Conservation (phyloP, 2,113 vertebrate genomes). For the Chionis minor region DNA sequence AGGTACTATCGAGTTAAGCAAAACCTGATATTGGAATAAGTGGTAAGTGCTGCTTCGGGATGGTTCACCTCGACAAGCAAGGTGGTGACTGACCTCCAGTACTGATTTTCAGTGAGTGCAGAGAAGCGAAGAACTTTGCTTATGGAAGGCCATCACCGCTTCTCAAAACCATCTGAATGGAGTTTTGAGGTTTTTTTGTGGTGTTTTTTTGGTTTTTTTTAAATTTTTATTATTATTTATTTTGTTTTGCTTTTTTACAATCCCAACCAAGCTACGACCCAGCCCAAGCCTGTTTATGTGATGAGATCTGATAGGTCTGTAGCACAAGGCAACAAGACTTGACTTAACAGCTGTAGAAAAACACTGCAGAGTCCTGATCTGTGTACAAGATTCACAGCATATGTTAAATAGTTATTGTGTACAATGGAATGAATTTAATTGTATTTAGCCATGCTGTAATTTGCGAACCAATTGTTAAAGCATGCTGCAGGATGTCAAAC, state of each 20-base stretch:
- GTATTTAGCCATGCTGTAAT: conserved; percentile 65
- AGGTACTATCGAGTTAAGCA: not conserved
- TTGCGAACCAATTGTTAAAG: conserved; percentile 68
- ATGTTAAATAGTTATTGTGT: conserved; percentile 69
- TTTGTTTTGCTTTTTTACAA: not conserved
- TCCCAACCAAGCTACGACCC: conserved; percentile 6
- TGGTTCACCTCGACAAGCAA: not conserved
- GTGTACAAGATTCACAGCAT: conserved; percentile 55
- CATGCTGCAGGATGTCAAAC: conserved; percentile 72
- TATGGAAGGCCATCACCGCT: not conserved
- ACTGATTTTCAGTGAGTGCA: not conserved
- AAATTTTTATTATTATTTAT: not conserved
- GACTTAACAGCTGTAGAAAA: conserved; percentile 46
- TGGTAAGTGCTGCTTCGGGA: not conserved
- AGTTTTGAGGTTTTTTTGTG: not conserved
- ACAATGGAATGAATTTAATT: conserved; percentile 66
- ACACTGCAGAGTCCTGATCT: conserved; percentile 17
- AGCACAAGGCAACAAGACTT: conserved; percentile 12
- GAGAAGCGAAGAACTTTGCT: not conserved
- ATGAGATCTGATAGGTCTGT: not conserved
- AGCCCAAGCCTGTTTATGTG: conserved; percentile 43
- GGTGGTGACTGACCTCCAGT: not conserved
- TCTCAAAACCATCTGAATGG: not conserved
- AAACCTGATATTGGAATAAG: not conserved
- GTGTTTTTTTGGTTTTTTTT: too few species aligned